Conservation (phyloP, 2,888 invertebrate species). For the Leucozona laternaria region DNA sequence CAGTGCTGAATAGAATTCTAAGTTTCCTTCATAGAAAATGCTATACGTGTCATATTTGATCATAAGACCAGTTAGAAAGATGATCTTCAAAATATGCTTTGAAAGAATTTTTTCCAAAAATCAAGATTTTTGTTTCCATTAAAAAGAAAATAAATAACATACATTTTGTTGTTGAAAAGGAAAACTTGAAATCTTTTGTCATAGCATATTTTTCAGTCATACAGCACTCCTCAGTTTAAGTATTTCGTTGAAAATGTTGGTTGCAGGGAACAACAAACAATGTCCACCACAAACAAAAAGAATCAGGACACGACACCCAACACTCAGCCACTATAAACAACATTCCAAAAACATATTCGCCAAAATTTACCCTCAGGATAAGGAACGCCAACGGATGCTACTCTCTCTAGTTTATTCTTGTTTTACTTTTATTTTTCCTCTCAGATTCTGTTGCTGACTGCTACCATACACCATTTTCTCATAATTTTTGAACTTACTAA, state of each 20-base stretch:
- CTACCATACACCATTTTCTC: constrained; percentile 51
- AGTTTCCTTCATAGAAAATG: too few species aligned
- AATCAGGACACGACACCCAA: constrained; percentile 14
- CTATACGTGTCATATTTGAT: too few species aligned
- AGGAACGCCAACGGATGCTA: constrained; percentile 14
- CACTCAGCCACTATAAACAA: constrained; percentile 5
- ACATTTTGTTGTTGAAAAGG: too few species aligned
- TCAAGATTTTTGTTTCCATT: too few species aligned
- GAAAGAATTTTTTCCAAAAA: too few species aligned
- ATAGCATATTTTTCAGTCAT: neutral
- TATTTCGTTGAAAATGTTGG: neutral
- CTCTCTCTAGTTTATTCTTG: neutral
- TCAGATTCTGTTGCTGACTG: constrained; percentile 37
- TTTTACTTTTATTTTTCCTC: neutral
- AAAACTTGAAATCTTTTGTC: too few species aligned
- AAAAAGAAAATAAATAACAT: too few species aligned
- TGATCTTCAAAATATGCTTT: too few species aligned
- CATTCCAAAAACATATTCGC: constrained; percentile 6
- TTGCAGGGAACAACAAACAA: neutral
- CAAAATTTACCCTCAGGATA: constrained; percentile 21
- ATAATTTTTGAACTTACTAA: constrained; percentile 54
- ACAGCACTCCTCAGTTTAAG: neutral
- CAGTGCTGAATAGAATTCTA: too few species aligned
- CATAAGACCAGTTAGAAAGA: too few species aligned
- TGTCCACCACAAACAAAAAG: neutral